Evolutionary conservation across 2,888 invertebrate species (phyloP), one percentile per base, ranked within the genome.

Genomic region (Hydriomena furcata): DNA sequence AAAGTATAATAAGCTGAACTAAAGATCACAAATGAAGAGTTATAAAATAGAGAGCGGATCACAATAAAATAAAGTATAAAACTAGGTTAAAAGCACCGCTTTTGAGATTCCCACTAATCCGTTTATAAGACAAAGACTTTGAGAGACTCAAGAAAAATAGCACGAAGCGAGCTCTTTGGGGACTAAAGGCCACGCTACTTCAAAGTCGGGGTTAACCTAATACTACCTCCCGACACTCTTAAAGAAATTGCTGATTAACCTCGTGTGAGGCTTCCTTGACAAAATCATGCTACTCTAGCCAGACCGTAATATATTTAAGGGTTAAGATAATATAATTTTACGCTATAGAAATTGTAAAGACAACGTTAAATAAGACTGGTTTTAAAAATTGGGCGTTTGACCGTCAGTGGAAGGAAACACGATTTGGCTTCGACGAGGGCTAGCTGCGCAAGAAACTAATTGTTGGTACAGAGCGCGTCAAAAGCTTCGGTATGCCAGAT

Each of bases 221-320:
- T 72, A 66, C 67, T 68, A 64, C 69, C 65, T 61, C n/a, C n/a
- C 52, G 68, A 61, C 69, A 76, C 76, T 76, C 73, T 74, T 72
- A 68, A 68, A 72, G 68, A 79, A 76, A 80, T 76, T 72, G 73
- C 66, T 71, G 73, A 76, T 77, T 74, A 74, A 68, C 62, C 65
- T 69, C 69, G 67, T 68, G 68, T 59, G 58, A 57, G 60, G 55
- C 48, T 57, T 61, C 65, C 68, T 72, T 66, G 65, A 69, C 56
- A 58, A 58, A 55, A 65, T 63, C 55, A 60, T 55, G 50, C 50
- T 34, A 47, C 55, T 46, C 51, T 58, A 55, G 48, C 49, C 52
- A 30, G 42, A 49, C 45, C 48, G 59, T 63, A 52, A 66, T 58
- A 61, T 60, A 56, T 63, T 63, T 59, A 60, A 43, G 58, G 34